Evolutionary conservation across 2,797 vertebrate species (phyloP), one percentile per base, ranked within the genome.

Genomic region (Lacerta viridis): DNA sequence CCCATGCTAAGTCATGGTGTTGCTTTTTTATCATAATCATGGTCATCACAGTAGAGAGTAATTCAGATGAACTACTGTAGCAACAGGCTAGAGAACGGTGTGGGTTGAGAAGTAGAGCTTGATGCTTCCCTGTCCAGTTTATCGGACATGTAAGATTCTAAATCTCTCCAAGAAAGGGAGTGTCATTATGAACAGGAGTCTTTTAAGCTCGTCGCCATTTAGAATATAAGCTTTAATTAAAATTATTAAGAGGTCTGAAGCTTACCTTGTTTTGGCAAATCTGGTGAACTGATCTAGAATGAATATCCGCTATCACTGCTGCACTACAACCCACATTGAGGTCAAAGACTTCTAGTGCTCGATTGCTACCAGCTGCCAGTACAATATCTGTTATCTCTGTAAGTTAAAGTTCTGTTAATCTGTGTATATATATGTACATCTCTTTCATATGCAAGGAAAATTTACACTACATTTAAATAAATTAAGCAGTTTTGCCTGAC

Each of bases 191-290:
- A 71, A 55, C 68, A 77, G 33, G 27, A 77, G 29, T 43, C 71
- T 66, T 88, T 84, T 71, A 7, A 50, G 17, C 3, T 43, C 9
- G 33, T 46, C 55, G 59, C 33, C 81, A 76, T 41, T 79, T 69
- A 80, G 78, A 83, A 84, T 27, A n/a, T 59, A 69, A 76, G 11
- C 36, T 23, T 43, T 86, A 85, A 79, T 80, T 86, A 86, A 55
- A 76, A 86, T 87, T 87, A 80, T n/a, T 69, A 76, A 11, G 87
- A 75, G 78, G 33, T 68, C 27, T 82, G 23, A 11, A 23, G 61
- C 94, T 95, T 94, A 99, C 98, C 95, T 98, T 98, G 92, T 99
- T 99, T 92, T 98, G 98, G 86, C 97, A 96, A 81, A 99, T 97
- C 84, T 98, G 98, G 94, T 99, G 97, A 86, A 97, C 76, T 7